A percentile compares a stretch with the other conserved stretches of the same genome.
phyloP scores from a whole-genome alignment of 2,797 vertebrate genomes.

The Leptodactylus fallax region DNA sequence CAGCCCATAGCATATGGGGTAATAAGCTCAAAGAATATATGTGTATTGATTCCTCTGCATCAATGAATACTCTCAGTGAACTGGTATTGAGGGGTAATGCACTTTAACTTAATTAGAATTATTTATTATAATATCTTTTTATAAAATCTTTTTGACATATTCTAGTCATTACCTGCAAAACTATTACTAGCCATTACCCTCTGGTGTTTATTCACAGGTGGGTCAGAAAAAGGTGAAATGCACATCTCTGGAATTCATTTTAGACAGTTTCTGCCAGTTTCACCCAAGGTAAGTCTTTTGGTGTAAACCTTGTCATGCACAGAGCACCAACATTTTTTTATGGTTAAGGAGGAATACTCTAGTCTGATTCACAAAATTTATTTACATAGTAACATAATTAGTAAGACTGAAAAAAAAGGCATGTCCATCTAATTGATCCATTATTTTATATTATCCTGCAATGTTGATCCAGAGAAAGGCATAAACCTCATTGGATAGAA shows the following conservation, averaged over 20 bases:
- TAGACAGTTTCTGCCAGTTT: constrained; percentile 88
- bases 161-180: neutral
- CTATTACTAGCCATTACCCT: neutral
- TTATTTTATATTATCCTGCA: too few species aligned
- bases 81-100: constrained; percentile 82
- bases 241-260: constrained; percentile 85
- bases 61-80: constrained; percentile 87
- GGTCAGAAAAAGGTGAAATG: constrained; percentile 72
- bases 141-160: neutral
- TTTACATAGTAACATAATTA: neutral
- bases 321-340: neutral
- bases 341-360: neutral
- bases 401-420: too few species aligned
- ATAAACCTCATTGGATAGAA: too few species aligned
- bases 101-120: neutral
- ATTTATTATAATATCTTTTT: neutral
- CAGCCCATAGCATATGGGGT: constrained; percentile 82
- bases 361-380: neutral
- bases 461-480: too few species aligned
- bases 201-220: constrained; percentile 72
- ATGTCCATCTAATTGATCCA: too few species aligned
- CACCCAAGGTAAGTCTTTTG: constrained; percentile 80
- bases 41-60: constrained; percentile 84
- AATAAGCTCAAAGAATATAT: constrained; percentile 83
- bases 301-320: neutral